These are phyloP conservation scores for Hirundo rustica DNA, from an alignment of 2,797 vertebrate genomes.

Conservation along the genomic window DNA sequence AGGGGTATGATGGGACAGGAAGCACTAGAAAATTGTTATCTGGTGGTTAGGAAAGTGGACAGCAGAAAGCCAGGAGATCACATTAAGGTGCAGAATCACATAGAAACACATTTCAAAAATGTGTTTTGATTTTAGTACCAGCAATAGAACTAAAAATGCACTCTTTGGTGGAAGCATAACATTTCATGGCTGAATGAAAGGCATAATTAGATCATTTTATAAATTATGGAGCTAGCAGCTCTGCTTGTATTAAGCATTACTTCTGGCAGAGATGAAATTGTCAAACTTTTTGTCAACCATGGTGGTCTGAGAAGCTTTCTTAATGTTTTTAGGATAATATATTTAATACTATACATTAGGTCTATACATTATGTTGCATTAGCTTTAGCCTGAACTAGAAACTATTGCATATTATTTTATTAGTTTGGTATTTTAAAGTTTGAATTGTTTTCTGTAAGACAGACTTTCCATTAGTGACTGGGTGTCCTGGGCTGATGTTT, in stretches of 20 bases:
- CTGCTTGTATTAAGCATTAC: neutral
- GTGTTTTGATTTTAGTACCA: slow-evolving; percentile 20
- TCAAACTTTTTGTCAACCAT: neutral
- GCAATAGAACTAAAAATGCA: slow-evolving; percentile 24
- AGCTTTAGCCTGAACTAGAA: neutral
- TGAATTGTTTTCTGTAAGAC: neutral
- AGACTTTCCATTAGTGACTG: neutral
- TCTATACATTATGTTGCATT: neutral
- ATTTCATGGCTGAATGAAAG: slow-evolving; percentile 52
- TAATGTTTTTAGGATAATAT: neutral
- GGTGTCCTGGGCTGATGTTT: neutral
- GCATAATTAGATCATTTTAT: slow-evolving; percentile 31
- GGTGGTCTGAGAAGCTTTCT: neutral
- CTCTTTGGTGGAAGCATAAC: neutral
- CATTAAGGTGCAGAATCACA: neutral
- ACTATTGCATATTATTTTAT: neutral
- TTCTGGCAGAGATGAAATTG: slow-evolving; percentile 4
- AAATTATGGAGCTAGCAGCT: slow-evolving; percentile 3
- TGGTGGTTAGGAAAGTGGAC: neutral
- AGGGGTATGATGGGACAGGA: neutral
- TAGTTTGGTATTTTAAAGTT: neutral
- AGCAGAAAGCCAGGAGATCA: neutral
- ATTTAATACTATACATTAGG: neutral
- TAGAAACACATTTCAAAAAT: neutral
- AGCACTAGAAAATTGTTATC: neutral